Conservation (phyloP, 2,888 invertebrate species). For the Nephrotoma guestfalica region DNA sequence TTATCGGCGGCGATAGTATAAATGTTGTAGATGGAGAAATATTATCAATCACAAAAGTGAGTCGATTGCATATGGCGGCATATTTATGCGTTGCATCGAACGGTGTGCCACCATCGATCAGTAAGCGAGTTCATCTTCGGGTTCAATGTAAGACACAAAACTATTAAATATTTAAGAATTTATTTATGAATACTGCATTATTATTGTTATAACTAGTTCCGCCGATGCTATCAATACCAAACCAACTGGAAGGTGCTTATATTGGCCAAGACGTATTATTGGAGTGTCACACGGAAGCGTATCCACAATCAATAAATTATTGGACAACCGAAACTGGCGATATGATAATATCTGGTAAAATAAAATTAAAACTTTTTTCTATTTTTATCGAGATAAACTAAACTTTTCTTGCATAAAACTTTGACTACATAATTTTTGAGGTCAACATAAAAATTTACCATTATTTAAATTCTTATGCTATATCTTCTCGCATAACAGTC, state of each 20-base stretch:
- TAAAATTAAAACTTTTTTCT: slow-evolving; percentile 20
- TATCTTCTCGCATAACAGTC: background rate
- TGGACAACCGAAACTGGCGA: slow-evolving; percentile 86
- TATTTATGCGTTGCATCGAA: slow-evolving; percentile 89
- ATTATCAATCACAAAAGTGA: slow-evolving; percentile 73
- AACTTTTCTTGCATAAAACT: background rate
- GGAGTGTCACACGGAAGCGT: slow-evolving; percentile 84
- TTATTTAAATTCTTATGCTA: background rate
- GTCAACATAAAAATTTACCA: background rate
- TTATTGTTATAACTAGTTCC: slow-evolving; percentile 53
- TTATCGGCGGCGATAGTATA: slow-evolving; percentile 78
- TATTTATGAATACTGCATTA: background rate
- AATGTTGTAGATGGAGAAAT: slow-evolving; percentile 79
- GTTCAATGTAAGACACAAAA: slow-evolving; percentile 59
- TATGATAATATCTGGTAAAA: slow-evolving; percentile 79
- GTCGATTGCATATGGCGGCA: slow-evolving; percentile 82
- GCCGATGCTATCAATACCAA: slow-evolving; percentile 86
- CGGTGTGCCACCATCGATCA: slow-evolving; percentile 81
- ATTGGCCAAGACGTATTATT: slow-evolving; percentile 75
- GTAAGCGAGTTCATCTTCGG: slow-evolving; percentile 66
- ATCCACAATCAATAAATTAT: slow-evolving; percentile 85
- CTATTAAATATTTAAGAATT: background rate
- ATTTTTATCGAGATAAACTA: background rate
- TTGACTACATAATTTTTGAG: background rate
- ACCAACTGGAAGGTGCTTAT: slow-evolving; percentile 82